These are phyloP conservation scores for Antennarius maculatus DNA, from an alignment of 2,797 vertebrate species.

Conservation along the genomic window DNA sequence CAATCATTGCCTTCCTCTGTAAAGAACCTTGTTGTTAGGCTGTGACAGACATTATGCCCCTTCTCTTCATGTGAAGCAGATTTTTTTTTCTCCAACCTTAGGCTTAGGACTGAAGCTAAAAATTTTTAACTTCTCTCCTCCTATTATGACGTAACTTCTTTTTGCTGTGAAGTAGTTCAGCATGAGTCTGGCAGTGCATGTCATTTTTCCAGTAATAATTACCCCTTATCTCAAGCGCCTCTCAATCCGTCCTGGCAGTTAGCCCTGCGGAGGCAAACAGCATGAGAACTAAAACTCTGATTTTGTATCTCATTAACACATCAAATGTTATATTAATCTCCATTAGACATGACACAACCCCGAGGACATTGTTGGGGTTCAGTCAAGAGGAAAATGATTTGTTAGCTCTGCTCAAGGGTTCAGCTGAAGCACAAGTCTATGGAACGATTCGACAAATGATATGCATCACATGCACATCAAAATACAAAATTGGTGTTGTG, in stretches of 20 bases:
- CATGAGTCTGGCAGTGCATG: slow-evolving; percentile 22
- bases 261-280: slow-evolving; percentile 53
- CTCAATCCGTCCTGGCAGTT: slow-evolving; percentile 65
- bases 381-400: slow-evolving; percentile 68
- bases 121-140: slow-evolving; percentile 28
- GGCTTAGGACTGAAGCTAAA: slow-evolving; percentile 16
- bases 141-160: slow-evolving; percentile 29
- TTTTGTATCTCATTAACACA: slow-evolving; percentile 76
- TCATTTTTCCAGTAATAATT: slow-evolving; percentile 60
- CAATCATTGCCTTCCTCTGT: slow-evolving; percentile 4
- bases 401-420: slow-evolving; percentile 37
- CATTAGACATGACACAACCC: slow-evolving; percentile 58
- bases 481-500: not conserved
- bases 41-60: slow-evolving; percentile 10
- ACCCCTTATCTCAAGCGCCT: slow-evolving; percentile 54
- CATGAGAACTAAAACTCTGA: slow-evolving; percentile 59
- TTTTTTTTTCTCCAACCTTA: not conserved
- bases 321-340: slow-evolving; percentile 75
- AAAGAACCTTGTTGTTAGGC: slow-evolving; percentile 34
- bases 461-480: slow-evolving; percentile 32
- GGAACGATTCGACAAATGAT: slow-evolving; percentile 16
- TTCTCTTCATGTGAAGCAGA: slow-evolving; percentile 14
- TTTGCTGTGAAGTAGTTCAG: slow-evolving; percentile 25
- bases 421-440: slow-evolving; percentile 8
- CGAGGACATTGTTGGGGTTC: slow-evolving; percentile 55